Evolutionary conservation across 1,140 invertebrate species (phyloP), one percentile per base, ranked within the genome.

Genomic region (Panagrolaimus sp.): DNA sequence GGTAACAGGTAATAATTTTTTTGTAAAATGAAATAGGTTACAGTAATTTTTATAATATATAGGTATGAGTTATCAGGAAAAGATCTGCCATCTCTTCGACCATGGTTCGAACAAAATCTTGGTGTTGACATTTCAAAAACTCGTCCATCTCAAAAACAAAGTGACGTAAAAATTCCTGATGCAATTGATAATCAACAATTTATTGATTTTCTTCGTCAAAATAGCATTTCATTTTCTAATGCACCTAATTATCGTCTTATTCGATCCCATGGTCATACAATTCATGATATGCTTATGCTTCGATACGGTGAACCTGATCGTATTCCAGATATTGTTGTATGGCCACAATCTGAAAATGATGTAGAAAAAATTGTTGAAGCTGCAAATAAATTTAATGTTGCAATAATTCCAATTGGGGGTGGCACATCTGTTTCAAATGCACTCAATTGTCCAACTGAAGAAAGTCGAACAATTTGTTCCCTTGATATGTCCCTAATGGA

Each of bases 401-500:
- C 90, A 38, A 88, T 96, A 44, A 92, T 98, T 77, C 94, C 95
- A 9, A 96, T 91, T 85, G 95, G 95, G 3, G 95, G 87, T 83
- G 95, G 95, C 6, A 98, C 95, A 0, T 94, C 91, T 72, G 95
- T 98, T 0, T 93, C 94, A 0, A 90, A 92, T 14, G 91, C 92
- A 4, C 86, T 95, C 0, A 88, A 90, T 69, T 97, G 94, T 85
- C 94, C 94, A 0, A 79, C 84, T 26, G 81, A 89, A 17, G 95
- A 97, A 84, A 80, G 78, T 15, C 86, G 95, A 62, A 89, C 90
- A 67, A 96, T 98, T 71, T 87, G 95, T 15, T 91, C 89, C 0
- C 76, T 98, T 65, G 96, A 98, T 83, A 97, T 93, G 44, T 92
- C 91, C 26, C 92, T 95, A 82, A 96, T 98, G 94, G 88, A 89